Conservation (phyloP, 2,888 invertebrate species). For the Idaea biselata region DNA sequence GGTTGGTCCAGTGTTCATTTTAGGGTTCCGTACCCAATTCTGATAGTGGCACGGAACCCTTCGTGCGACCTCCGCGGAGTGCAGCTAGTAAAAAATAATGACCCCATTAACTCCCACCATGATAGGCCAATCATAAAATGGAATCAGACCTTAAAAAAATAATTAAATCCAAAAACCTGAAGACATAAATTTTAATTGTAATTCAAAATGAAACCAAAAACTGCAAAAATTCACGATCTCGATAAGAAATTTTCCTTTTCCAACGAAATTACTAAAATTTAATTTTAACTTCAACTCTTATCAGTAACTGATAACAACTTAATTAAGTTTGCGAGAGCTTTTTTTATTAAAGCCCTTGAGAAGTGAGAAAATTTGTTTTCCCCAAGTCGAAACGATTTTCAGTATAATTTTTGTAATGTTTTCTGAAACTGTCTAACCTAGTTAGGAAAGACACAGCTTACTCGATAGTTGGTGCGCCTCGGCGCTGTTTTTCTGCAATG, state of each 20-base stretch:
- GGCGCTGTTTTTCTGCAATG: too few species aligned
- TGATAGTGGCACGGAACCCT: too few species aligned
- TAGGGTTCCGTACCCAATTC: too few species aligned
- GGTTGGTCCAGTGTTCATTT: too few species aligned
- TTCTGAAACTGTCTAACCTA: not conserved
- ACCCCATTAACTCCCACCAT: too few species aligned
- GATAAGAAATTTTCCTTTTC: not conserved
- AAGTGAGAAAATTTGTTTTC: slow-evolving; percentile 3
- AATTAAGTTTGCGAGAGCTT: slow-evolving; percentile 27
- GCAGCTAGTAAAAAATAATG: too few species aligned
- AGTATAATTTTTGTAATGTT: not conserved
- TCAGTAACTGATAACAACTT: slow-evolving; percentile 29
- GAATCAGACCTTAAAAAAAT: not conserved
- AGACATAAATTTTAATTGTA: not conserved
- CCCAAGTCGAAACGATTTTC: not conserved
- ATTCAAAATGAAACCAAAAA: not conserved
- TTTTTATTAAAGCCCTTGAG: slow-evolving; percentile 4
- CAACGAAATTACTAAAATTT: slow-evolving; percentile 13
- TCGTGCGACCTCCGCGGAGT: too few species aligned
- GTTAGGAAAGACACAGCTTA: not conserved
- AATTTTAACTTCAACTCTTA: slow-evolving; percentile 25
- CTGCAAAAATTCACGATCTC: not conserved
- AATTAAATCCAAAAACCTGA: not conserved
- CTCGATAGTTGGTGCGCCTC: too few species aligned
- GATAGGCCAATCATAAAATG: too few species aligned